Evolutionary conservation across 2,113 vertebrate genomes (phyloP).

Genomic region (Sturnira hondurensis): DNA sequence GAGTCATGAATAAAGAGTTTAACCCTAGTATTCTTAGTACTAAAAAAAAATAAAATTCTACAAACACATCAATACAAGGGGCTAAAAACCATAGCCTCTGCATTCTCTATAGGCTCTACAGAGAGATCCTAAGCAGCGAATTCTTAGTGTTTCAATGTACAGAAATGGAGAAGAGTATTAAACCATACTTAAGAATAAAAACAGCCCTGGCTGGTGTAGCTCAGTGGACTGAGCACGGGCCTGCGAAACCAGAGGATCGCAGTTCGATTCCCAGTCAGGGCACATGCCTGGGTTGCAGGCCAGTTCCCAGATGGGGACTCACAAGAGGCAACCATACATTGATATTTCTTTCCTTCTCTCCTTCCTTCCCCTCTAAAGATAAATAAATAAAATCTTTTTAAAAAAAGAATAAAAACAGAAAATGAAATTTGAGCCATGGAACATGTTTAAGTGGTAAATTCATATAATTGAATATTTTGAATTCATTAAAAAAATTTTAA

Average conservation of each 20-base stretch:
- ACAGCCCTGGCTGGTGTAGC: too few relatives aligned
- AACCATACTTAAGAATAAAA: neutral
- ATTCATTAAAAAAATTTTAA: neutral
- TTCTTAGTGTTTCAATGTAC: neutral
- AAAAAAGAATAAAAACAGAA: neutral
- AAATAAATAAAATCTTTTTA: too few relatives aligned
- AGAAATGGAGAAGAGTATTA: neutral
- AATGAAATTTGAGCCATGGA: neutral
- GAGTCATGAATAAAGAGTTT: neutral
- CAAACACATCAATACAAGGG: neutral
- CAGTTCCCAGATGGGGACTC: too few relatives aligned
- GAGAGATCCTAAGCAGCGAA: neutral
- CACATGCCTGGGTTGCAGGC: too few relatives aligned
- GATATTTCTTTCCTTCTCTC: too few relatives aligned
- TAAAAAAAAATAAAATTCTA: neutral
- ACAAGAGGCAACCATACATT: too few relatives aligned
- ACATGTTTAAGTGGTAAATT: slow-evolving; percentile 12
- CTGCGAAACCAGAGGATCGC: too few relatives aligned
- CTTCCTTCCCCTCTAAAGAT: too few relatives aligned
- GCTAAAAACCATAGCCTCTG: neutral
- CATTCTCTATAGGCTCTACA: neutral
- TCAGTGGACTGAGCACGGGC: too few relatives aligned
- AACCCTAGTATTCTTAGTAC: neutral
- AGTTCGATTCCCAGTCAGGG: too few relatives aligned
- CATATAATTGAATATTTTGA: neutral